A percentile compares a stretch with the other conserved stretches of the same genome.
Conservation (phyloP, 1,140 invertebrate genomes). For the Spodoptera litura region DNA sequence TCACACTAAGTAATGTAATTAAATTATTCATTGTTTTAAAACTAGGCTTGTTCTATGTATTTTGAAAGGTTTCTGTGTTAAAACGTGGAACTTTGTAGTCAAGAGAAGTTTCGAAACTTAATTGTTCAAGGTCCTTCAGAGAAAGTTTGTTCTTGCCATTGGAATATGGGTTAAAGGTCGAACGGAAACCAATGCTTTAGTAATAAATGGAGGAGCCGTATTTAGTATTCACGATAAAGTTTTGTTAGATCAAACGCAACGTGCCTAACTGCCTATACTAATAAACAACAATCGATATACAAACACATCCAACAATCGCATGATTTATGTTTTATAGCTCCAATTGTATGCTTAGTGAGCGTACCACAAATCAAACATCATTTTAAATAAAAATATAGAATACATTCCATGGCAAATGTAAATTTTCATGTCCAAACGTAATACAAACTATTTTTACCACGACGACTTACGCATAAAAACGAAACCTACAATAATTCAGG, state of each 20-base stretch:
- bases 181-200: background rate
- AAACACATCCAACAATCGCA: too few species aligned
- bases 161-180: slow-evolving; percentile 18
- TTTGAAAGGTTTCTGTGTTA: background rate
- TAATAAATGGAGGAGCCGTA: background rate
- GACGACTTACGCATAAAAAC: too few species aligned
- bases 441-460: too few species aligned
- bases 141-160: slow-evolving; percentile 17
- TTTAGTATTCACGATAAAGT: background rate
- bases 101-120: slow-evolving; percentile 11
- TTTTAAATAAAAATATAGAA: too few species aligned
- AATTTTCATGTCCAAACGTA: too few species aligned
- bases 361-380: too few species aligned
- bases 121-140: slow-evolving; percentile 8
- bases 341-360: too few species aligned
- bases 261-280: background rate
- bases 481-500: too few species aligned
- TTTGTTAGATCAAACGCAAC: background rate
- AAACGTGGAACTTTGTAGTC: background rate
- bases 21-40: background rate
- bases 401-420: too few species aligned
- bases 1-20: too few species aligned
- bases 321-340: too few species aligned
- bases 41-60: background rate
- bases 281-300: background rate